Base-by-base conservation (phyloP, 2,888 invertebrate species). In the Drosophila mimetica region DNA sequence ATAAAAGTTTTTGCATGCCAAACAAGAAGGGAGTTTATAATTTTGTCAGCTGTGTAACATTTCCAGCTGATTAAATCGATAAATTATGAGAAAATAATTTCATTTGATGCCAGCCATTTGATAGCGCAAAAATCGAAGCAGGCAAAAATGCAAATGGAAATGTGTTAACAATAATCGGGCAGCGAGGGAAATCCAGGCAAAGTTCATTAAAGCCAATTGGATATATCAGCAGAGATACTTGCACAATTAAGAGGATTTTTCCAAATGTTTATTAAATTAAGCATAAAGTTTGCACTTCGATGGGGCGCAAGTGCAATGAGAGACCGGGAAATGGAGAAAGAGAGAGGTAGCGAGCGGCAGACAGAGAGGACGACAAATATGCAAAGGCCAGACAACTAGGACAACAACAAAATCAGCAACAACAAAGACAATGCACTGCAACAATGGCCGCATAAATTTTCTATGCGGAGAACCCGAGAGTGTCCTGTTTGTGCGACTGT, bases 1-100 rank as follows among this genome's bases (percentile, higher is more conserved):
- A 81, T 65, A 52, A 65, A 77, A 70, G 48, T 70, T 82, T 82
- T 85, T 83, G 83, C 80, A 60, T 42, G 70, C 65, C 65, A 77
- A 79, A 85, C 79, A 69, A 57, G 72, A 77, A 51, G 52, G 34
- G 78, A 83, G 79, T 84, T 79, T 86, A 86, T 84, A 84, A 86
- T 86, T 86, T 84, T 84, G 86, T 86, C 79, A 83, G 80, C 83
- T 78, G 78, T 80, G 85, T 86, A 80, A 76, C 78, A 86, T 86
- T 86, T 83, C 84, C 79, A 81, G 73, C 84, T 83, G 83, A 83
- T 83, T 84, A 74, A 84, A 84, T 84, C 86, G 77, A 84, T 84
- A 84, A 84, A 81, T 84, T 81, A 84, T 79, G 84, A 63, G 77
- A 63, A 76, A 71, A 86, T 84, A 81, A 84, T 86, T 60, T 51